These are phyloP conservation scores for Coturnix japonica DNA, from an alignment of 2,113 vertebrate genomes.

Conservation along the genomic window DNA sequence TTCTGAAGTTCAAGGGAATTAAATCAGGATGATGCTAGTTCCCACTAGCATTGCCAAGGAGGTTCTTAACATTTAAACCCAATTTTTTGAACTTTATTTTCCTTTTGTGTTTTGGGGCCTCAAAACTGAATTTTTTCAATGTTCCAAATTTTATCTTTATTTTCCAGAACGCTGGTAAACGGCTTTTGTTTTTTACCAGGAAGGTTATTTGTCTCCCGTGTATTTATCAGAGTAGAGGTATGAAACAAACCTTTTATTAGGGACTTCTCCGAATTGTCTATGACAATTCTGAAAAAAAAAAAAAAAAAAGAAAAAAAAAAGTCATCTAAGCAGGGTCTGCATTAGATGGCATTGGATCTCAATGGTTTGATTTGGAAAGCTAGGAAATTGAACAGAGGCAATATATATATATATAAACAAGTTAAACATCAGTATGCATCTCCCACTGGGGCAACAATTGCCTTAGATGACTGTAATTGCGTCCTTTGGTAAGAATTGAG, in stretches of 20 bases:
- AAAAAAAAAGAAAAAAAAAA: too few relatives aligned
- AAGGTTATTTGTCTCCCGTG: neutral
- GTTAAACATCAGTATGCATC: neutral
- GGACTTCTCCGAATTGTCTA: neutral
- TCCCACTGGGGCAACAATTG: neutral
- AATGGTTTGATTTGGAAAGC: neutral
- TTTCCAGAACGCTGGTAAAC: neutral
- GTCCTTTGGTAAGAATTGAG: neutral
- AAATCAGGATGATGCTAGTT: slow-evolving; percentile 21
- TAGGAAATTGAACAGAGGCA: neutral
- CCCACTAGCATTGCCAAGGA: neutral
- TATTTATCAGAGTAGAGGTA: neutral
- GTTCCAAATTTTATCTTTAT: neutral
- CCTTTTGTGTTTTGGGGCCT: neutral
- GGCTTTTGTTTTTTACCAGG: neutral
- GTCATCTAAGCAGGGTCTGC: neutral
- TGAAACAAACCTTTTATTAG: neutral
- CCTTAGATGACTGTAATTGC: neutral
- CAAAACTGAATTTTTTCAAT: neutral
- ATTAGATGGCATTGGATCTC: neutral
- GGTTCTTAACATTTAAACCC: neutral
- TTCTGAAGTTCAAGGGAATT: slow-evolving; percentile 36
- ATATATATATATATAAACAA: accelerated
- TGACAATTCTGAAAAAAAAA: neutral
- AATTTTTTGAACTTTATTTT: neutral